A percentile compares a stretch with the other conserved stretches of the same genome.
These are phyloP conservation scores for Podabrus alpinus DNA, from an alignment of 2,888 invertebrate genomes.

Conservation along the genomic window DNA sequence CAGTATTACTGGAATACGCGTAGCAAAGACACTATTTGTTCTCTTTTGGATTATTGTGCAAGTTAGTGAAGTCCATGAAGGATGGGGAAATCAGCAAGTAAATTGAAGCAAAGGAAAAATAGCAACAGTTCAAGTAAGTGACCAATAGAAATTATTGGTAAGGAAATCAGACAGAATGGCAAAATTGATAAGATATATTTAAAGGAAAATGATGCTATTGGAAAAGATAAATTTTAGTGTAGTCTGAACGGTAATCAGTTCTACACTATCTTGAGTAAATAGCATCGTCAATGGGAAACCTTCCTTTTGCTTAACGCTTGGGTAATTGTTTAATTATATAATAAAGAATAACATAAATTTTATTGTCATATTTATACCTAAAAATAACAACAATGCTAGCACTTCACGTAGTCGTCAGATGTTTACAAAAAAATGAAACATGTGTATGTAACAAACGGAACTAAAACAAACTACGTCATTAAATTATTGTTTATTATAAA, in stretches of 20 bases:
- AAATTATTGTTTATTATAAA: not conserved
- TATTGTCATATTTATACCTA: not conserved
- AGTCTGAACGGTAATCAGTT: not conserved
- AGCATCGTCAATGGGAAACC: not conserved
- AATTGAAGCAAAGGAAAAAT: conserved; percentile 46
- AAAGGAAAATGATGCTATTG: not conserved
- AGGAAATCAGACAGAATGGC: too few species aligned
- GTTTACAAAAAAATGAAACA: not conserved
- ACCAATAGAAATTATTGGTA: not conserved
- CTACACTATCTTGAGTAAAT: not conserved
- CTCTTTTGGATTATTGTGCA: not conserved
- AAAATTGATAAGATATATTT: too few species aligned
- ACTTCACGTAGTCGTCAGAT: not conserved
- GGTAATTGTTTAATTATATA: not conserved
- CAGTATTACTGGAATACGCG: conserved; percentile 1
- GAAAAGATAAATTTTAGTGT: not conserved
- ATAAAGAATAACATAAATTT: not conserved
- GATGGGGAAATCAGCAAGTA: conserved; percentile 52
- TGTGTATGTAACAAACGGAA: not conserved
- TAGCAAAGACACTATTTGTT: not conserved
- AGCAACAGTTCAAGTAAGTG: conserved; percentile 17
- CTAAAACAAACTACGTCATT: not conserved
- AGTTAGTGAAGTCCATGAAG: conserved; percentile 2
- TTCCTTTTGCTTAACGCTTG: not conserved
- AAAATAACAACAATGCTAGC: not conserved